Base-by-base conservation (phyloP, 2,797 vertebrate species). In the Garrulus glandarius region DNA sequence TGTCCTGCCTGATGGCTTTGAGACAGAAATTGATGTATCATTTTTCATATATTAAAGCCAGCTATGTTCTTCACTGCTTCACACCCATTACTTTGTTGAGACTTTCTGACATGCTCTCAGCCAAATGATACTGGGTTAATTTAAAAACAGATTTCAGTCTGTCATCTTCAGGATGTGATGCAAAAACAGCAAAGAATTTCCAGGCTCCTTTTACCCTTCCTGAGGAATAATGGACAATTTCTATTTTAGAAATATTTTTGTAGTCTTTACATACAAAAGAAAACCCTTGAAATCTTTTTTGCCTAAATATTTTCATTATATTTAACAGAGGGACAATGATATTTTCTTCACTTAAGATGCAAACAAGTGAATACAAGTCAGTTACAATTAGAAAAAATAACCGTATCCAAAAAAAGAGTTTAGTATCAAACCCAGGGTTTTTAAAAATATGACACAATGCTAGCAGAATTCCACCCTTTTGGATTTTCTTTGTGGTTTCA, bases 381-480 rank as follows among this genome's bases (percentile, higher is more conserved):
- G 3, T 15, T 82, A 20, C 23, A 56, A 56, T 21, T 26, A 39
- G 15, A 47, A 50, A 60, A 69, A 61, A n/a, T 1, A 41, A 37
- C 12, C 4, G 22, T 67, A 36, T 1, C 4, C 15, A 52, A 30
- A 9, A 27, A 27, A 74, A 52, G 2, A 10, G 2, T 30, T 67
- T 44, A 37, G 11, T 10, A 70, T 9, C 4, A 85, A 65, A 27
- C 1, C 0, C 5, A 24, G 1, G 2, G 1, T 23, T 85, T 87
- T 39, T 10, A n/a, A 60, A 63, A 69, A 55, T 29, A 30, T 4
- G 4, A 26, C 6, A 32, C 18, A 56, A 3, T 7, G 4, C 11
- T 75, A 75, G 2, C 8, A 89, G 36, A 70, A 56, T 20, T 79
- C 22, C 5, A 44, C 13, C 11, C 2, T 30, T 86, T 71, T 68